A percentile compares a stretch with the other conserved stretches of the same genome.
These are phyloP conservation scores for Metalampra italica DNA, from an alignment of 2,888 invertebrate species.

Conservation along the genomic window DNA sequence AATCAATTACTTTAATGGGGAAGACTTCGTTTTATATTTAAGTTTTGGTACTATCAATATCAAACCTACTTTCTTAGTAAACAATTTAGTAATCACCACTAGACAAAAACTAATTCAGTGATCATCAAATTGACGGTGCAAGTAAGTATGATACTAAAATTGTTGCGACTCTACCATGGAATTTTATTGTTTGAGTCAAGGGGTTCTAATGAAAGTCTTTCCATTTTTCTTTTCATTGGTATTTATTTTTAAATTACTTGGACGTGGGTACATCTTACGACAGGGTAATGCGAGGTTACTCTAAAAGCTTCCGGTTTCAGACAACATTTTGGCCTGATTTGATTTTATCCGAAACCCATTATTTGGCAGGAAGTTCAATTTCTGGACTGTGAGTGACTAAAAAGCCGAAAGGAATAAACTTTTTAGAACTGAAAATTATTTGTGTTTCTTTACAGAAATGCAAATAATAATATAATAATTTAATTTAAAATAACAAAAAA, in stretches of 20 bases:
- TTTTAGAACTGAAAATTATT: too few relatives aligned
- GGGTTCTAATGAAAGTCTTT: too few relatives aligned
- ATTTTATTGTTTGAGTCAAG: too few relatives aligned
- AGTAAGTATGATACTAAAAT: too few relatives aligned
- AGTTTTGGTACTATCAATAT: slow-evolving; percentile 30
- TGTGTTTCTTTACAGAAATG: too few relatives aligned
- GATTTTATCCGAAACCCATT: not conserved
- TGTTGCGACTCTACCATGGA: too few relatives aligned
- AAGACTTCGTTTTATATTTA: slow-evolving; percentile 47
- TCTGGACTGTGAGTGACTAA: not conserved
- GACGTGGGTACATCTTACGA: not conserved
- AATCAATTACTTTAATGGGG: slow-evolving; percentile 70
- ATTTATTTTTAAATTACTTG: too few relatives aligned
- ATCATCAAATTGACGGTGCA: too few relatives aligned
- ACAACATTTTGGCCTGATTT: not conserved
- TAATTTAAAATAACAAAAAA: too few relatives aligned
- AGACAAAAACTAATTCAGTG: too few relatives aligned
- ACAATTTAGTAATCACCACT: not conserved
- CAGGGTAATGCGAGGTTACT: not conserved
- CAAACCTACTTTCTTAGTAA: slow-evolving; percentile 9
- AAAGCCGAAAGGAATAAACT: not conserved
- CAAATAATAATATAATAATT: too few relatives aligned
- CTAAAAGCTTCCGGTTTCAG: not conserved
- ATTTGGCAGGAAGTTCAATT: not conserved
- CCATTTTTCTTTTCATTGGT: too few relatives aligned